Evolutionary conservation across 2,113 vertebrate species (phyloP).

Genomic region (Rattus norvegicus): GRCr8 NC_086038.1:13272501-13273000

Average conservation of each 20-base stretch:
- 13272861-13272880: conserved; percentile 30
- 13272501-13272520: neutral
- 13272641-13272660: neutral
- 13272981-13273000: neutral
- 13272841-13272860: neutral
- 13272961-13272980: neutral
- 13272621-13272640: neutral
- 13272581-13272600: neutral
- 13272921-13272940: neutral
- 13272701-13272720: neutral
- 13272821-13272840: neutral
- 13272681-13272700: neutral
- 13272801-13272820: neutral
- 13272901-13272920: neutral
- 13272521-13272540: neutral
- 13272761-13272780: neutral
- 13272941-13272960: neutral
- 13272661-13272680: neutral
- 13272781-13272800: neutral
- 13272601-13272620: neutral
- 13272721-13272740: neutral
- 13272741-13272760: neutral
- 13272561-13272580: neutral
- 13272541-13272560: neutral
- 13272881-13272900: neutral